phyloP scores from a whole-genome alignment of 2,888 invertebrate genomes.

The Eupithecia abbreviata region DNA sequence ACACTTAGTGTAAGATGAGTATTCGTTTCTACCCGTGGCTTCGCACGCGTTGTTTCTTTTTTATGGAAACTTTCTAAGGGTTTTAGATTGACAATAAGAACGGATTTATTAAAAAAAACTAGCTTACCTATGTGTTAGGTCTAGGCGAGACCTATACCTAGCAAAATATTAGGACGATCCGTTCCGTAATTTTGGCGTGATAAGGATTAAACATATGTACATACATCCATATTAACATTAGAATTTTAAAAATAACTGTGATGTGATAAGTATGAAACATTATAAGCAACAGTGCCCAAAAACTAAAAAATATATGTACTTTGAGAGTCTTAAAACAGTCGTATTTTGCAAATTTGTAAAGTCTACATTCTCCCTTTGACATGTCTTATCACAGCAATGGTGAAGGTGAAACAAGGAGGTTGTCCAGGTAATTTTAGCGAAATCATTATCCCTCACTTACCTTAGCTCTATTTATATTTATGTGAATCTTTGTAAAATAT shows the following conservation, averaged over 20 bases:
- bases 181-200: too few relatives aligned
- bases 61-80: too few relatives aligned
- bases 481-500: not conserved
- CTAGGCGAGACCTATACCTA: too few relatives aligned
- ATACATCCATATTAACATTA: too few relatives aligned
- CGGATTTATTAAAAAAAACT: too few relatives aligned
- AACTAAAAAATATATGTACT: not conserved
- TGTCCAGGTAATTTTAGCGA: constrained; percentile 21
- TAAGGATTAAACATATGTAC: too few relatives aligned
- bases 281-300: not conserved
- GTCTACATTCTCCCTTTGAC: constrained; percentile 36
- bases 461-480: not conserved
- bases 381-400: constrained; percentile 74
- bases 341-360: not conserved
- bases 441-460: not conserved
- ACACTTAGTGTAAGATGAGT: not conserved
- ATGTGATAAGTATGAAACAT: not conserved
- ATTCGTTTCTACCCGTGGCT: not conserved
- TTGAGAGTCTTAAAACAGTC: not conserved
- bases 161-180: too few relatives aligned
- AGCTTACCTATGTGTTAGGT: too few relatives aligned
- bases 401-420: constrained; percentile 67
- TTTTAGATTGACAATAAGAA: too few relatives aligned
- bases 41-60: too few relatives aligned
- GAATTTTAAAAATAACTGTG: too few relatives aligned